Evolutionary conservation across 1,140 invertebrate genomes (phyloP).

Genomic region (Ladona fulva): DNA sequence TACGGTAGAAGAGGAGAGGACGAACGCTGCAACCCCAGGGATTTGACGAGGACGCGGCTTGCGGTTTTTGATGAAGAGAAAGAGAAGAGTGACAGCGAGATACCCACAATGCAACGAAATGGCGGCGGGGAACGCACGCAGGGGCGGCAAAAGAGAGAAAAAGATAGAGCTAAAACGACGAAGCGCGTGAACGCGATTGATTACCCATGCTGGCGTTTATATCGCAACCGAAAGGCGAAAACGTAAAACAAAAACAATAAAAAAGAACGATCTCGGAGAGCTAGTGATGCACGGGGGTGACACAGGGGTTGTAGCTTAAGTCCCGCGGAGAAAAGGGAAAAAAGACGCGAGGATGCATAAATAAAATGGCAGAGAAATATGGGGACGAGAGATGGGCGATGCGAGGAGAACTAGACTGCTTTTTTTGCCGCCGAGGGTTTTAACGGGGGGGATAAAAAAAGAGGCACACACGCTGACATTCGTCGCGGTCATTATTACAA

Average conservation of each 20-base stretch:
- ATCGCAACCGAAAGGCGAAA: background rate
- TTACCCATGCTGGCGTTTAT: background rate
- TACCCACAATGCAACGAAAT: background rate
- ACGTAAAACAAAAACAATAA: background rate
- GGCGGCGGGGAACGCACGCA: background rate
- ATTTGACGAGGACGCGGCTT: too few species aligned
- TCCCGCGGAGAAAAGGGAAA: background rate
- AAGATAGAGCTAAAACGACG: background rate
- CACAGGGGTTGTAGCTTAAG: background rate
- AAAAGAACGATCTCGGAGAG: background rate
- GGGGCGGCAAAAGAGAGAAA: background rate
- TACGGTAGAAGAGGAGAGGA: too few species aligned
- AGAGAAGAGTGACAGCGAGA: background rate
- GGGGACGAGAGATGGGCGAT: background rate
- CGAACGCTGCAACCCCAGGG: too few species aligned
- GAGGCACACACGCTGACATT: background rate
- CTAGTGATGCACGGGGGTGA: background rate
- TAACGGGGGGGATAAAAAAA: background rate
- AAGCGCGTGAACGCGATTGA: background rate
- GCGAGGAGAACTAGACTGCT: background rate
- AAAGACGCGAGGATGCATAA: background rate
- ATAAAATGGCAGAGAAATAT: constrained; percentile 1
- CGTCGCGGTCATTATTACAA: constrained; percentile 8
- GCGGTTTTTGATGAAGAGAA: too few species aligned
- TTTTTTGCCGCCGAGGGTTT: background rate